Evolutionary conservation across 2,888 invertebrate species (phyloP).

Genomic region (Harpagoxenus sublaevis): DNA sequence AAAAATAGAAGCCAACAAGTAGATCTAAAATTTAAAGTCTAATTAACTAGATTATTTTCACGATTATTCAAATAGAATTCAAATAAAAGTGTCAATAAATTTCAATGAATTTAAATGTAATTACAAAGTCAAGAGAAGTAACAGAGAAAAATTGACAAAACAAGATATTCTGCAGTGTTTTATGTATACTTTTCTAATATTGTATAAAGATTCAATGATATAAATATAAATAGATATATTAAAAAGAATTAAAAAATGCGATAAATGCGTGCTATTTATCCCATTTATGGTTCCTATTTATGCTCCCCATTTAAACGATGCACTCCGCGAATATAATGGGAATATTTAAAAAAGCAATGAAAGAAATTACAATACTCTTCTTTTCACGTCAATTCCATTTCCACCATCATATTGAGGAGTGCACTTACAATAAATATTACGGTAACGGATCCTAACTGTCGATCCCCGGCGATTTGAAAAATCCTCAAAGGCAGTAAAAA

Average conservation of each 20-base stretch:
- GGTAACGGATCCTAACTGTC: slow-evolving; percentile 5
- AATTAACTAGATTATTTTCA: background rate
- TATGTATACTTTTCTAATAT: background rate
- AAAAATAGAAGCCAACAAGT: background rate
- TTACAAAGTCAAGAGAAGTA: background rate
- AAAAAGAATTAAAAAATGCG: background rate
- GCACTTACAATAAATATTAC: background rate
- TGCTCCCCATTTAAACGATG: background rate
- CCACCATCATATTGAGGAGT: background rate
- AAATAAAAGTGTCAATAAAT: background rate
- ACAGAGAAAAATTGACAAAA: background rate
- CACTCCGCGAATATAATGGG: background rate
- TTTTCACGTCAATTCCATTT: slow-evolving; percentile 12
- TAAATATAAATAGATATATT: background rate
- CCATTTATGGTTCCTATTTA: background rate
- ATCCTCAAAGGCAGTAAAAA: slow-evolving; percentile 44
- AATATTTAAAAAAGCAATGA: background rate
- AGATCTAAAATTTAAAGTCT: background rate
- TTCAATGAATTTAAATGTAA: background rate
- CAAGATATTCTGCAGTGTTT: background rate
- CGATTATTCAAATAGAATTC: background rate
- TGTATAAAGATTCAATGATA: background rate
- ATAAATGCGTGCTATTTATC: background rate
- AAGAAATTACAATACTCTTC: background rate
- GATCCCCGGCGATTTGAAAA: slow-evolving; percentile 28